Percentiles rank a stretch among this genome's conserved stretches.
phyloP scores from a whole-genome alignment of 2,113 vertebrate genomes.

The Takifugu bimaculatus region DNA sequence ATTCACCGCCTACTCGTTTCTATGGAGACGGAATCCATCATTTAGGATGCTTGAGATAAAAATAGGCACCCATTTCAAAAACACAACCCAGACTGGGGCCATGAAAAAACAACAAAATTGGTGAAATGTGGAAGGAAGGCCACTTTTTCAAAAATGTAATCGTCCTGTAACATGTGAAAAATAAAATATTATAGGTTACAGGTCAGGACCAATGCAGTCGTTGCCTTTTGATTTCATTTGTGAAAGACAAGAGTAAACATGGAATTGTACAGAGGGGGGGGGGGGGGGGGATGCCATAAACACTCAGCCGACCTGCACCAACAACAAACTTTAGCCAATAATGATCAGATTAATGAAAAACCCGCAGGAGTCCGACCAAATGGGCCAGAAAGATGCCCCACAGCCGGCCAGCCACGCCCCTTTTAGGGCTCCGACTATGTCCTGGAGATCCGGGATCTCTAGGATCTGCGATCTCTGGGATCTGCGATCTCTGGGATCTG shows the following conservation, averaged over 20 bases:
- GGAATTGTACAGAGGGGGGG: background rate
- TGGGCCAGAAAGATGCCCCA: background rate
- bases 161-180: too few species aligned
- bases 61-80: constrained; percentile 57
- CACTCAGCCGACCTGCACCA: too few species aligned
- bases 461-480: too few species aligned
- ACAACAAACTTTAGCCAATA: too few species aligned
- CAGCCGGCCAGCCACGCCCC: constrained; percentile 17
- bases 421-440: constrained; percentile 1
- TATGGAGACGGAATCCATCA: constrained; percentile 70
- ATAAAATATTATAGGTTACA: too few species aligned
- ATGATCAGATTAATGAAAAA: background rate
- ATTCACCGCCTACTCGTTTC: constrained; percentile 54
- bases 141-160: background rate
- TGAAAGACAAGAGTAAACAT: too few species aligned
- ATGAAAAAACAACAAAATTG: background rate
- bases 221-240: too few species aligned
- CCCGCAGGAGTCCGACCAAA: background rate
- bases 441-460: background rate
- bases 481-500: too few species aligned
- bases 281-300: too few species aligned
- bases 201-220: too few species aligned
- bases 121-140: background rate
- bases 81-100: constrained; percentile 37
- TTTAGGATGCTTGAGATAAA: constrained; percentile 72